Evolutionary conservation across 2,113 vertebrate genomes (phyloP).

Genomic region (Typhlomys cinereus): DNA sequence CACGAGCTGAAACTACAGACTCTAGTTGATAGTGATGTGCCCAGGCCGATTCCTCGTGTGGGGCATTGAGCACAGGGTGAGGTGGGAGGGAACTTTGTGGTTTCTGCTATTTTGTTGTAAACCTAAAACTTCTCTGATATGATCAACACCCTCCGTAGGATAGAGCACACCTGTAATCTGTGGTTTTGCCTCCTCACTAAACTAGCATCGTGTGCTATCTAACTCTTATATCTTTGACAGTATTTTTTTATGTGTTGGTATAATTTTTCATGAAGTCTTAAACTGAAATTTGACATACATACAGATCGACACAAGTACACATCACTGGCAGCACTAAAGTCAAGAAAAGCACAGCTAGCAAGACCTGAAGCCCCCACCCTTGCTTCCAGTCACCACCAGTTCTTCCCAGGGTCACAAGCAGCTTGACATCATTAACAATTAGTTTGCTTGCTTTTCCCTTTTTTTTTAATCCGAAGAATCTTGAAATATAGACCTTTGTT

Average conservation of each 20-base stretch:
- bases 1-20: not conserved
- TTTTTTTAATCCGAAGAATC: not conserved
- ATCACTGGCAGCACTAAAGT: not conserved
- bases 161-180: not conserved
- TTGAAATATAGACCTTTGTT: not conserved
- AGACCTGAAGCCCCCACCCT: too few relatives aligned
- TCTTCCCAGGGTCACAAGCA: not conserved
- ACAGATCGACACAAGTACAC: not conserved
- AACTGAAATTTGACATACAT: constrained; percentile 31
- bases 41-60: too few relatives aligned
- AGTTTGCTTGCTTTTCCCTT: not conserved
- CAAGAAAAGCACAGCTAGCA: too few relatives aligned
- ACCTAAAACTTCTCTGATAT: constrained; percentile 25
- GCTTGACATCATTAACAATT: not conserved
- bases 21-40: not conserved
- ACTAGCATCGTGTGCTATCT: not conserved
- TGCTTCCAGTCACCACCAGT: not conserved
- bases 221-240: not conserved
- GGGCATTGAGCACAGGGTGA: not conserved
- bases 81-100: too few relatives aligned
- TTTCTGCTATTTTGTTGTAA: not conserved
- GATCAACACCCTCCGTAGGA: not conserved
- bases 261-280: constrained; percentile 9
- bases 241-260: not conserved
- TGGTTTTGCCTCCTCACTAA: not conserved